phyloP scores from a whole-genome alignment of 2,888 invertebrate species.

The Drosophila sordidula region DNA sequence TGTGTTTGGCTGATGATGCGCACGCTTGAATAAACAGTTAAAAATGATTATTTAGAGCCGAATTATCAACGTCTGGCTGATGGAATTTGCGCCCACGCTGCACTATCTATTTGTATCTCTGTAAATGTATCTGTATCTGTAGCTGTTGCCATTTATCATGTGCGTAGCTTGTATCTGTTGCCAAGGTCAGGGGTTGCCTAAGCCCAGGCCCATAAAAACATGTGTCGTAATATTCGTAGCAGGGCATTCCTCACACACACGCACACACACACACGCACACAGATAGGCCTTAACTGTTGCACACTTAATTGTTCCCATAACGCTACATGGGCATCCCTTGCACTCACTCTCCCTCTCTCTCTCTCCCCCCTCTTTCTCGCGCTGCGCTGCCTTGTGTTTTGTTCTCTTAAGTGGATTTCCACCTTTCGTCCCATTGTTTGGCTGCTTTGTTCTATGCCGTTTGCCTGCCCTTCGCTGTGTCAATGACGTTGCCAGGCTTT shows the following conservation, averaged over 20 bases:
- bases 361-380: neutral
- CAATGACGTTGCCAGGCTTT: conserved; percentile 75
- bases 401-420: conserved; percentile 74
- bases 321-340: conserved; percentile 36
- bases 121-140: conserved; percentile 4
- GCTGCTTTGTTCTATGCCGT: conserved; percentile 58
- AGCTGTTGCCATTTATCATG: conserved; percentile 35
- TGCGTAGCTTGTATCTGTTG: conserved; percentile 54
- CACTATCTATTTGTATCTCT: neutral
- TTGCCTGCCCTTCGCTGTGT: conserved; percentile 60
- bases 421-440: conserved; percentile 66
- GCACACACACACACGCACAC: conserved; percentile 24
- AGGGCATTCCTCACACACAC: conserved; percentile 69
- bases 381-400: conserved; percentile 42
- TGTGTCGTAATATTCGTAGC: conserved; percentile 68
- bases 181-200: conserved; percentile 77
- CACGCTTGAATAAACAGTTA: conserved; percentile 49
- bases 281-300: conserved; percentile 67
- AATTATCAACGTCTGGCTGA: conserved; percentile 38
- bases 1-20: conserved; percentile 24
- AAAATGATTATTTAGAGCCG: conserved; percentile 28
- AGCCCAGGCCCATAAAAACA: conserved; percentile 55
- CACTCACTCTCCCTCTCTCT: conserved; percentile 7
- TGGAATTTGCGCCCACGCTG: conserved; percentile 55
- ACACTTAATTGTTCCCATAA: conserved; percentile 71